phyloP scores from a whole-genome alignment of 1,140 invertebrate genomes.

The Heliconius hermathena region DNA sequence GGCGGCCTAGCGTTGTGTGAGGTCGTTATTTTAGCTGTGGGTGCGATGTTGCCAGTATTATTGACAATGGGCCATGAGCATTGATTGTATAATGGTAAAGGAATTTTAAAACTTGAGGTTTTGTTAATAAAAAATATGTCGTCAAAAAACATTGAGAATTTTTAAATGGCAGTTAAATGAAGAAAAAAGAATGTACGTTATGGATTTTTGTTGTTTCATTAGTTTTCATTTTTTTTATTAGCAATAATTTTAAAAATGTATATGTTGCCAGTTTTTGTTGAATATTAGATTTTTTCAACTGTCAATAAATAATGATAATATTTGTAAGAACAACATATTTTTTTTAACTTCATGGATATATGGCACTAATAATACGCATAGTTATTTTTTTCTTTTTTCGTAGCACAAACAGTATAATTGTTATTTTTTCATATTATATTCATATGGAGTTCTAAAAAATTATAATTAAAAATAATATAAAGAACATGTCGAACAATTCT shows the following conservation, averaged over 20 bases:
- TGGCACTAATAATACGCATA: too few relatives aligned
- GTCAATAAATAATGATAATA: too few relatives aligned
- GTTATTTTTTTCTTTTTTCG: background rate
- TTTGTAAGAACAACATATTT: too few relatives aligned
- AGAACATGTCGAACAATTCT: background rate
- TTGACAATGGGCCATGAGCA: slow-evolving; percentile 97
- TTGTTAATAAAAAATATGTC: background rate
- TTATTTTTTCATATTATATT: background rate
- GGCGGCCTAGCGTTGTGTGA: slow-evolving; percentile 88
- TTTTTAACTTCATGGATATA: too few relatives aligned
- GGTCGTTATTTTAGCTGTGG: slow-evolving; percentile 91
- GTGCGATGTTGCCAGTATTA: slow-evolving; percentile 92
- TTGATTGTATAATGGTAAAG: background rate
- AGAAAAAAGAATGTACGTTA: too few relatives aligned
- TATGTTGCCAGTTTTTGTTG: too few relatives aligned
- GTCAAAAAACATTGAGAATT: too few relatives aligned
- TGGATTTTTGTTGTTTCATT: too few relatives aligned
- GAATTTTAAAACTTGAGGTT: background rate
- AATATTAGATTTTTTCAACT: too few relatives aligned
- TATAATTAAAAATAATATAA: background rate
- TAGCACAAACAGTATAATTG: background rate
- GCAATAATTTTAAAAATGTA: too few relatives aligned
- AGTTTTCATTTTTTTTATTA: too few relatives aligned
- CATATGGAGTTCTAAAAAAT: background rate
- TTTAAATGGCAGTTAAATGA: background rate